Base-by-base conservation (phyloP, 2,888 invertebrate species). In the Drosophila fungiperda region DNA sequence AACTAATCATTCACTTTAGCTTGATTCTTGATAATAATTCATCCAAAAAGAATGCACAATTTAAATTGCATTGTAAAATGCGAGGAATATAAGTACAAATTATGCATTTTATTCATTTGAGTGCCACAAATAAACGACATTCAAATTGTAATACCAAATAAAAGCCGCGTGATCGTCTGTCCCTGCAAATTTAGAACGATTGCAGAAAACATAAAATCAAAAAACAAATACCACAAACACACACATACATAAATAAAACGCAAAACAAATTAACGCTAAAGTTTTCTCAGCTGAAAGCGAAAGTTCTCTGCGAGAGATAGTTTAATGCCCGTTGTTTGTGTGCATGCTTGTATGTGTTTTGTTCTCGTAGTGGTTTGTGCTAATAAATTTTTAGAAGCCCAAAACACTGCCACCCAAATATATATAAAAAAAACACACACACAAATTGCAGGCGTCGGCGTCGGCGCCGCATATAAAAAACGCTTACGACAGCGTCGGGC, bases 401-500 rank as follows among this genome's bases (percentile, higher is more conserved):
- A 49, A 49, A 68, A 60, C 52, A 66, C 63, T 49, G 67, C 45
- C 26, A 60, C 42, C 48, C 55, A 60, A 48, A 55, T 62, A 48
- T 26, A 60, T 50, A 57, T 61, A 71, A 66, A 26, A 68, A 23
- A 53, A 53, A 65, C n/a, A 74, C 57, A 45, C 42, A 62, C 63
- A 61, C 59, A 60, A 66, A 74, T 64, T 55, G 50, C 66, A 23
- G 63, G 45, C 48, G 64, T 48, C 53, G 68, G 42, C 45, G 73
- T 42, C 67, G 68, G 63, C 68, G 61, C 49, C 57, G 62, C 66
- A 80, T 70, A 73, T 73, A 72, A 78, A 76, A 89, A 86, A 78
- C 69, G 89, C 85, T 85, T 84, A 89, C 88, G 82, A 77, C 85
- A 87, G 85, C 76, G 76, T 65, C 55, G 70, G 57, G 62, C 74